Evolutionary conservation across 2,113 vertebrate genomes (phyloP).

Genomic region (Eublepharis macularius): DNA sequence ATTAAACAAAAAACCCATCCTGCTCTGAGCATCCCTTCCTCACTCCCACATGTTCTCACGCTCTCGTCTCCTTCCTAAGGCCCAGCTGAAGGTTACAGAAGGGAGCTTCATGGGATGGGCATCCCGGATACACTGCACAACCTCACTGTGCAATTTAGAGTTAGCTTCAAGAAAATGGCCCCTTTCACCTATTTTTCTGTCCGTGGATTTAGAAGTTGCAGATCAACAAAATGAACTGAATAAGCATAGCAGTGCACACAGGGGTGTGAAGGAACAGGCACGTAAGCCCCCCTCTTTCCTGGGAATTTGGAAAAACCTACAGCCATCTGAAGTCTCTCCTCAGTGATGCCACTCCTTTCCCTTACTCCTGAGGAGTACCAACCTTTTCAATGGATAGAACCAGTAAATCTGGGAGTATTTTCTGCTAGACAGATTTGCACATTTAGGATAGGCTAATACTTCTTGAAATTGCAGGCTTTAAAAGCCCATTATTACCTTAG

Average conservation of each 20-base stretch:
- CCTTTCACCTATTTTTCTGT: neutral
- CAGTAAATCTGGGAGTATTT: too few species aligned
- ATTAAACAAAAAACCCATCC: conserved; percentile 79
- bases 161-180: neutral
- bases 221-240: neutral
- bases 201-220: fast-evolving
- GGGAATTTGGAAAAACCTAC: too few species aligned
- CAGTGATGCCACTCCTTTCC: too few species aligned
- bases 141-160: neutral
- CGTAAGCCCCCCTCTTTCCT: too few species aligned
- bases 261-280: too few species aligned
- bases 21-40: conserved; percentile 79
- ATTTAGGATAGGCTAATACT: too few species aligned
- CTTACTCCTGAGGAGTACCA: too few species aligned
- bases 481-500: too few species aligned
- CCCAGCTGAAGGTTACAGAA: conserved; percentile 18
- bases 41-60: neutral
- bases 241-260: neutral
- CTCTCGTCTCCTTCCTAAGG: neutral
- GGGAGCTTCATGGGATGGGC: neutral
- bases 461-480: too few species aligned
- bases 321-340: neutral
- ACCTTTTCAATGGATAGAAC: too few species aligned
- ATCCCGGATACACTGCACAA: neutral
- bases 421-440: too few species aligned